Base-by-base conservation (phyloP, 2,113 vertebrate species). In the Synodontis membranacea region DNA sequence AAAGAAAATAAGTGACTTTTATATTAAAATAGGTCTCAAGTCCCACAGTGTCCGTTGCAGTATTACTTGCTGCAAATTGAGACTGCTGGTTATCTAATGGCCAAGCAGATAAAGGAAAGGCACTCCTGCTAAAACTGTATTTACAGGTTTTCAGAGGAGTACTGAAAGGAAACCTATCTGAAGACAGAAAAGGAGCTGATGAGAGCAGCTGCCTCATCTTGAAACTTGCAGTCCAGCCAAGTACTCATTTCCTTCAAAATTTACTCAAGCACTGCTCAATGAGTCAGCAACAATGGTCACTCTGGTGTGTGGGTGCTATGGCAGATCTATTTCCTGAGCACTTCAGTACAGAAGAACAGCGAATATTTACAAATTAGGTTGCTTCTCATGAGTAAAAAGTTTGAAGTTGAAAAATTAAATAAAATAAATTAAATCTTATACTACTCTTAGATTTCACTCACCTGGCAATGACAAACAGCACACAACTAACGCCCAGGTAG, bases 401-500 rank as follows among this genome's bases (percentile, higher is more conserved):
- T n/a, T n/a, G n/a, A n/a, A n/a, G n/a, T n/a, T n/a, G n/a, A n/a
- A n/a, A n/a, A n/a, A n/a, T n/a, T n/a, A n/a, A 58, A 78, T 37
- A 52, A 64, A 37, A 25, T 50, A 31, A 21, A 48, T 44, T 15
- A 46, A 68, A 10, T 68, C 15, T 9, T 23, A 60, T 48, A 46
- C 46, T 37, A 42, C 17, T 82, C 39, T 86, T 39, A 46, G 37
- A 75, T 78, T 62, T 52, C 31, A 89, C 92, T 96, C 95, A 99
- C 98, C 98, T 97, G 93, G 98, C 98, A 48, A 99, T 99, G 93
- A 99, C 98, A 87, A 99, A 99, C 14, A 99, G 96, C 88, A 99
- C 98, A 31, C 98, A 99, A 96, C 98, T 99, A 91, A 99, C 98
- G 0, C 98, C 98, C 81, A 99, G 94, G 93, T 99, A 99, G 80